Conservation (phyloP, 2,888 invertebrate species). For the Listrodromus nycthemerus region DNA sequence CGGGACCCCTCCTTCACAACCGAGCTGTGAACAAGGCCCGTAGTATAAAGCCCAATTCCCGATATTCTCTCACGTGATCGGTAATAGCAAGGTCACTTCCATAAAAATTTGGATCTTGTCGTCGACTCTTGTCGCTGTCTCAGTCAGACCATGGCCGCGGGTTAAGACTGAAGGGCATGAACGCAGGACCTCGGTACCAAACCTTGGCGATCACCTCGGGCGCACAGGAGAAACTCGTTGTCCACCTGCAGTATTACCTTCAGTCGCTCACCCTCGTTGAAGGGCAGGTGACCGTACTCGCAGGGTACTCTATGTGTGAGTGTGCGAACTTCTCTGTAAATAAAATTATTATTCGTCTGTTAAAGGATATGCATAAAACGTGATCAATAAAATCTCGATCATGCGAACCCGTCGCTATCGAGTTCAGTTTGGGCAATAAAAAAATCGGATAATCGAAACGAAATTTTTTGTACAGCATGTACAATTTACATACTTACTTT, state of each 20-base stretch:
- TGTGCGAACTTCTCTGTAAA: constrained; percentile 89
- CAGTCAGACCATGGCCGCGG: constrained; percentile 64
- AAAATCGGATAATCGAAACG: no score
- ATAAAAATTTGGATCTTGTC: constrained; percentile 40
- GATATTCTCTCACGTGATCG: constrained; percentile 46
- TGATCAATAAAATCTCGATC: not conserved
- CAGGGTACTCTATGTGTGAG: constrained; percentile 91
- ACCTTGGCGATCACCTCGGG: constrained; percentile 91
- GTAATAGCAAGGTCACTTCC: constrained; percentile 52
- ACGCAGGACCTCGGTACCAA: constrained; percentile 91
- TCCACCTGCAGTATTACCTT: constrained; percentile 91
- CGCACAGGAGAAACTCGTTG: constrained; percentile 91
- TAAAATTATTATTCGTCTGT: not conserved
- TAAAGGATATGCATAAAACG: no score
- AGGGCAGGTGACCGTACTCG: constrained; percentile 91
- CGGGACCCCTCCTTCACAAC: constrained; percentile 26
- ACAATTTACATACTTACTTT: constrained; percentile 84
- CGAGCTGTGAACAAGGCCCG: constrained; percentile 47
- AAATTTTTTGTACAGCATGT: not conserved
- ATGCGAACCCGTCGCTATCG: no score
- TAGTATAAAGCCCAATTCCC: constrained; percentile 49
- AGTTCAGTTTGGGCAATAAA: no score
- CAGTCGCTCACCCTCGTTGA: constrained; percentile 91
- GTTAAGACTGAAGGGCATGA: constrained; percentile 81
- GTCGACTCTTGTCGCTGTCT: constrained; percentile 46